Evolutionary conservation across 2,888 invertebrate species (phyloP), one percentile per base, ranked within the genome.

Genomic region (Lumbricus terrestris): DNA sequence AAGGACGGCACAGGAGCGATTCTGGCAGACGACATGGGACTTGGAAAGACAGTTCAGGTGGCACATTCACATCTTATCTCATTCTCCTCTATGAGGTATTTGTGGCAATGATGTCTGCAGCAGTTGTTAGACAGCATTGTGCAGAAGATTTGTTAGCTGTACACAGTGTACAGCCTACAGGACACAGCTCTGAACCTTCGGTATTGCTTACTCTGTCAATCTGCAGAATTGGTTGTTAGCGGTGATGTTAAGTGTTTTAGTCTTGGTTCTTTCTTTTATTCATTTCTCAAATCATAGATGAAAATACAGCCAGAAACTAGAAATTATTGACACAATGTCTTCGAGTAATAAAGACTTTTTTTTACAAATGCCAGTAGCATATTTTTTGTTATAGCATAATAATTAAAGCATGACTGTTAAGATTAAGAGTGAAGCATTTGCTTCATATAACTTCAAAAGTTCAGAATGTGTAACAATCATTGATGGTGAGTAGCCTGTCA

Each of bases 31-130:
- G 94, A 94, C 90, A 94, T 94, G 94, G 94, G 94, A 29, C 93
- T 94, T 6, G 94, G 94, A 0, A 94, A 94, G 92, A 94, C 94
- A 34, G 94, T 94, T 13, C 94, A 94, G 94, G 94, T 93, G 69
- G n/a, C n/a, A 8, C 69, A n/a, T 16, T n/a, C 8, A 69, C 69
- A 29, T 1, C 29, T 69, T 16, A 4, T 47, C 23, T 47, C 8
- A 29, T n/a, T 16, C 16, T 16, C 3, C 1, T 69, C 8, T 29
- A n/a, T 23, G 23, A 47, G 47, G 23, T n/a, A 69, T n/a, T 69
- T 69, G 69, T 69, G 29, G n/a, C n/a, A n/a, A 11, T 69, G 69
- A 69, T 16, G 13, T 69, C 69, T 69, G n/a, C 29, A 69, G 8
- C 1, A 8, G n/a, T 8, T 16, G 69, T n/a, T 69, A 69, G 29